phyloP scores from a whole-genome alignment of 2,113 vertebrate genomes.

The Perccottus glenii region DNA sequence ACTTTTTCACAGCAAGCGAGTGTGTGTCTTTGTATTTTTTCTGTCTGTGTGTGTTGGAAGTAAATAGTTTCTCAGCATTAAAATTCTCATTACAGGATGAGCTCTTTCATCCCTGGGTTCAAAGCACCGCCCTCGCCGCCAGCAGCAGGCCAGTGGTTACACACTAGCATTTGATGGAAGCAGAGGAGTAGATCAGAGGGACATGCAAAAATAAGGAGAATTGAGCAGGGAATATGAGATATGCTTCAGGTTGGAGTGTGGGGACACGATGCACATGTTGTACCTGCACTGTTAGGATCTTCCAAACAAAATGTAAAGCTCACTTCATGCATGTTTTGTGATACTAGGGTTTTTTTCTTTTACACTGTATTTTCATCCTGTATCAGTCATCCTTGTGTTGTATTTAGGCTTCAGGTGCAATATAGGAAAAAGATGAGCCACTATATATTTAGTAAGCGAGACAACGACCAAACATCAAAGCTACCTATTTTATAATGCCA shows the following conservation, averaged over 20 bases:
- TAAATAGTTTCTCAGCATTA: constrained; percentile 57
- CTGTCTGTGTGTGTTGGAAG: constrained; percentile 20
- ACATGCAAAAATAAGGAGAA: constrained; percentile 3
- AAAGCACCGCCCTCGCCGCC: constrained; percentile 57
- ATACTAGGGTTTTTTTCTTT: too few species aligned
- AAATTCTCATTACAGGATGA: constrained; percentile 70
- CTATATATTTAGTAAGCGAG: too few species aligned
- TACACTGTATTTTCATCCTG: too few species aligned
- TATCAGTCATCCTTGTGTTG: too few species aligned
- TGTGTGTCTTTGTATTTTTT: constrained; percentile 1
- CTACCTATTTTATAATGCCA: too few species aligned
- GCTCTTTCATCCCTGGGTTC: constrained; percentile 71
- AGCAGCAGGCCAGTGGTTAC: constrained; percentile 48
- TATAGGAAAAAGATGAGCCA: too few species aligned
- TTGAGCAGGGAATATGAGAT: constrained; percentile 7
- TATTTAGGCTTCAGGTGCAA: too few species aligned
- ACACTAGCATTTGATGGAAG: constrained; percentile 41
- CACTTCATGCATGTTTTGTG: too few species aligned
- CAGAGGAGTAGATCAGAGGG: constrained; percentile 41
- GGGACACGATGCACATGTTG: constrained; percentile 6
- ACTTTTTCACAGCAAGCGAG: constrained; percentile 31
- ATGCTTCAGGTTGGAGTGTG: not conserved
- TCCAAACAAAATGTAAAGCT: too few species aligned
- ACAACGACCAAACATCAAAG: too few species aligned
- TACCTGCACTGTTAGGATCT: too few species aligned